Evolutionary conservation across 2,888 invertebrate genomes (phyloP).

Genomic region (Volucella bombylans): DNA sequence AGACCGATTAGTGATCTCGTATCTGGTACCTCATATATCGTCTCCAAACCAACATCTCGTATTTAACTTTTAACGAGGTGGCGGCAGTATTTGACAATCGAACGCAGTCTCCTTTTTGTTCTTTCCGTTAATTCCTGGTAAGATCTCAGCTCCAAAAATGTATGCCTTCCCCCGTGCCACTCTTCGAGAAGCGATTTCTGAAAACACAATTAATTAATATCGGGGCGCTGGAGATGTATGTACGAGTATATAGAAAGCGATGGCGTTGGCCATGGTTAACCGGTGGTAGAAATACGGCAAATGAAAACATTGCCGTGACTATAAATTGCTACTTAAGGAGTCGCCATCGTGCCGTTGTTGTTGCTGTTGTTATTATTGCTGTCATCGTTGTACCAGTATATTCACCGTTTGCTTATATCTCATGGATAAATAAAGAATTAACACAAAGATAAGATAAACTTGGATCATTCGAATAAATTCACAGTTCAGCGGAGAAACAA

Average conservation of each 20-base stretch:
- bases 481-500: slow-evolving; percentile 3
- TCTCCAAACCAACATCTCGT: slow-evolving; percentile 52
- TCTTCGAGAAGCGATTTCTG: slow-evolving; percentile 47
- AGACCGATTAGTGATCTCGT: slow-evolving; percentile 28
- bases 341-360: slow-evolving; percentile 28
- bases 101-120: slow-evolving; percentile 2
- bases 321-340: slow-evolving; percentile 73
- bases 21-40: slow-evolving; percentile 16
- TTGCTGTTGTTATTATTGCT: neutral
- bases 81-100: slow-evolving; percentile 58
- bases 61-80: slow-evolving; percentile 59
- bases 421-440: slow-evolving; percentile 59
- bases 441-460: slow-evolving; percentile 40
- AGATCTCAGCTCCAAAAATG: slow-evolving; percentile 42
- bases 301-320: slow-evolving; percentile 69
- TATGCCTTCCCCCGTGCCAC: slow-evolving; percentile 16
- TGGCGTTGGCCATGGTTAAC: too few relatives aligned
- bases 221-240: neutral
- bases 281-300: slow-evolving; percentile 31
- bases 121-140: slow-evolving; percentile 44
- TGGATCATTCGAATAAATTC: slow-evolving; percentile 11
- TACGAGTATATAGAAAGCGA: too few relatives aligned
- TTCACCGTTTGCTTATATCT: slow-evolving; percentile 12
- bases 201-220: slow-evolving; percentile 69
- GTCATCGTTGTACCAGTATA: neutral